phyloP scores from a whole-genome alignment of 2,113 vertebrate species.

The Glaucidium brasilianum region DNA sequence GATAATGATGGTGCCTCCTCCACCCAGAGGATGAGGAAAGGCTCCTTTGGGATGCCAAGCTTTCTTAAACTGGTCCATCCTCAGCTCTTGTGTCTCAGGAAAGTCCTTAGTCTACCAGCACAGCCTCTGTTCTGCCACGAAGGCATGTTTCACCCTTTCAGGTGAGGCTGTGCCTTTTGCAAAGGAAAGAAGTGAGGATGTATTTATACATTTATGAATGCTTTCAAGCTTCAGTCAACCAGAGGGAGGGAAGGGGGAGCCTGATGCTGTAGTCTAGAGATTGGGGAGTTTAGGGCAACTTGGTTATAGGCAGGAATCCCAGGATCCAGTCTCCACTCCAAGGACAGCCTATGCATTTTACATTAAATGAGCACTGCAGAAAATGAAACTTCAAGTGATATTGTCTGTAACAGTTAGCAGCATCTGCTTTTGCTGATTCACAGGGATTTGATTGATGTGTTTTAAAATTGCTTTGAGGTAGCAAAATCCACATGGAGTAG shows the following conservation, averaged over 20 bases:
- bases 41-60: background rate
- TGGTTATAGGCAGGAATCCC: background rate
- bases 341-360: background rate
- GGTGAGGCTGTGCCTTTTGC: background rate
- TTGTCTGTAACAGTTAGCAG: conserved; percentile 8
- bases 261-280: background rate
- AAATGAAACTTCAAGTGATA: conserved; percentile 15
- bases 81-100: background rate
- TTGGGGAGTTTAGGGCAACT: background rate
- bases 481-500: conserved; percentile 27
- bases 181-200: background rate
- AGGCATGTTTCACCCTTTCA: background rate
- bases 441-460: conserved; percentile 33
- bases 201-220: background rate
- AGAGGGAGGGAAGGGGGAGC: background rate
- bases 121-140: background rate
- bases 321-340: background rate
- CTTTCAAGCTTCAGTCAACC: background rate
- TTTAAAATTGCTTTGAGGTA: conserved; percentile 46
- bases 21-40: background rate
- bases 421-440: conserved; percentile 55
- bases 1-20: background rate
- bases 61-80: background rate
- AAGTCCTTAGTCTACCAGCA: background rate
- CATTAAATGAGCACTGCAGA: conserved; percentile 8